Evolutionary conservation across 2,888 invertebrate genomes (phyloP), one percentile per base, ranked within the genome.

Genomic region (Drosophila eohydei): DNA sequence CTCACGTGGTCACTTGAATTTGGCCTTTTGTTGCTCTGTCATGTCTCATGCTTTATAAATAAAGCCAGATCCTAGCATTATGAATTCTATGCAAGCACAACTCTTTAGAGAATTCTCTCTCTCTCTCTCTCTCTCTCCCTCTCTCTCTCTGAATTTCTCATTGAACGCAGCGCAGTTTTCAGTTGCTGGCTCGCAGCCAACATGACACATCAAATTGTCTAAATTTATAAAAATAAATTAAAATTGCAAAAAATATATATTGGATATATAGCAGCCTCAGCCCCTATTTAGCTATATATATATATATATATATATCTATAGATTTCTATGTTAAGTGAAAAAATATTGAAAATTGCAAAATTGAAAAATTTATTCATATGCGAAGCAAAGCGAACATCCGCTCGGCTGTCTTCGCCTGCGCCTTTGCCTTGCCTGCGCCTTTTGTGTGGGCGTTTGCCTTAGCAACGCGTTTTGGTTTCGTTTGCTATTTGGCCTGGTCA

Each of bases 201-300:
- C 70, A 88, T 83, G 81, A 86, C 87, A 89, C 88, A 86, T 72
- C 76, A 71, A 85, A 88, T 89, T 70, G 76, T 86, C 85, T 86
- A 86, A 86, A 79, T 79, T 88, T 86, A 63, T 66, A 57, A 68
- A 52, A 56, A 62, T 52, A 71, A 74, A 66, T 68, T 67, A 56
- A 26, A 59, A 48, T 44, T 71, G 70, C 58, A 61, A 54, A 56
- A 60, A 48, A 52, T 44, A 57, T 56, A 52, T 57, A 65, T 59
- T 71, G 26, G 28, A 44, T 43, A 51, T 62, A 76, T 67, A 67
- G 66, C 71, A 69, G 51, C 36, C 28, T 9, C 26, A 38, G 30
- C 36, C 16, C 46, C 65, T 34, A 50, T 43, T 16, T 64, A 66
- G 40, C 38, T 26, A 43, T 56, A n/a, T 28, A 28, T 28, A 51